Base-by-base conservation (phyloP, 2,888 invertebrate genomes). In the Eristalis pertinax region DNA sequence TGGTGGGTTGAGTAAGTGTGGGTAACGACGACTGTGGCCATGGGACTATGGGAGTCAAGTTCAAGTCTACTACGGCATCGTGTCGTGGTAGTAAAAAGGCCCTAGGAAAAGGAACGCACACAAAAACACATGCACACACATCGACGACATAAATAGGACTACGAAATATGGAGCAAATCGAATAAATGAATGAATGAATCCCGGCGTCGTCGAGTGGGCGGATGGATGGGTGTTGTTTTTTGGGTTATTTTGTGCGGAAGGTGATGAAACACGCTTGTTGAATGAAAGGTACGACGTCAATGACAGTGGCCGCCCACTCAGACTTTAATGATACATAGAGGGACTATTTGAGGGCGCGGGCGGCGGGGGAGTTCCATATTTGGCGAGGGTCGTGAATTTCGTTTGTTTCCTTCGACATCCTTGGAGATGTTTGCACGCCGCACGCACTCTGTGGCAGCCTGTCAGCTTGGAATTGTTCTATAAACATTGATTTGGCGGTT, bases 151-250 rank as follows among this genome's bases (percentile, higher is more conserved):
- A 87, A 87, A 87, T 76, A 87, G 84, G 87, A 87, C 78, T 87
- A 87, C 80, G 76, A 87, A 87, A 87, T 87, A 87, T 87, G 80
- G 87, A 87, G 64, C 84, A 80, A 84, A 84, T 87, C 79, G 79
- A 87, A 87, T 87, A 79, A 87, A 80, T 87, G 82, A 82, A 74
- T 63, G 77, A 83, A 87, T 84, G 87, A 79, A 79, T 80, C 38
- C 43, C 26, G 26, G 32, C n/a, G n/a, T 8, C 32, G 32, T 32
- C 35, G n/a, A 74, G 56, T 43, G 41, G 65, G 35, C 38, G 74
- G 60, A 26, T 15, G 24, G 58, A 13, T 69, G 56, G n/a, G 65
- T 62, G 69, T 69, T n/a, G n/a, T n/a, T n/a, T n/a, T n/a, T 74
- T 70, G 79, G 64, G 63, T 56, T 56, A 24, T 64, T 35, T 65